phyloP scores from a whole-genome alignment of 2,113 vertebrate species.

The Cavia porcellus region DNA sequence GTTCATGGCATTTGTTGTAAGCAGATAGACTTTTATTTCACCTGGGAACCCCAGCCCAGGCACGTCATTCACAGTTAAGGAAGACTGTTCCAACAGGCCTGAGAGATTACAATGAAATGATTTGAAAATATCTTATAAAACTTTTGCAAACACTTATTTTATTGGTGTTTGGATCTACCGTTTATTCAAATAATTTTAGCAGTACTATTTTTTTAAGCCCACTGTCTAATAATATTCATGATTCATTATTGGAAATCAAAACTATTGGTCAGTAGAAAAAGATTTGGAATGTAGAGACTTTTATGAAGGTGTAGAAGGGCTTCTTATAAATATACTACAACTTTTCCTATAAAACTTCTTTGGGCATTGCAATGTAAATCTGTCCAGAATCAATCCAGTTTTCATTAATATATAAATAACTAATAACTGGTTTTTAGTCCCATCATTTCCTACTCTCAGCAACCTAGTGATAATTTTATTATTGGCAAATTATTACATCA shows the following conservation, averaged over 20 bases:
- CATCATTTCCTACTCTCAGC: constrained; percentile 37
- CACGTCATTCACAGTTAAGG: constrained; percentile 29
- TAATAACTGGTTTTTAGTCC: background rate
- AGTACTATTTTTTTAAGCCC: constrained; percentile 44
- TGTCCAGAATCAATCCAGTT: background rate
- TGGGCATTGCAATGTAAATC: background rate
- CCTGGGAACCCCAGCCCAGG: background rate
- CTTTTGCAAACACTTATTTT: constrained; percentile 29
- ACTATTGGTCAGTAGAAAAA: constrained; percentile 26
- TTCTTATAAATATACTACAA: constrained; percentile 36
- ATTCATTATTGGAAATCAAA: background rate
- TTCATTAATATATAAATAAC: constrained; percentile 44
- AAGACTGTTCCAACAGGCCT: constrained; percentile 38
- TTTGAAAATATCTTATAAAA: constrained; percentile 30
- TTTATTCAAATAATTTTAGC: constrained; percentile 45
- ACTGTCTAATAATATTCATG: constrained; percentile 58
- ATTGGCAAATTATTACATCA: constrained; percentile 59
- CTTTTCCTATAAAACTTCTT: constrained; percentile 58
- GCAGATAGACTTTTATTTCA: background rate
- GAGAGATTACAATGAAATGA: constrained; percentile 55
- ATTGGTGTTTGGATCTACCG: constrained; percentile 49
- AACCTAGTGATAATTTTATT: constrained; percentile 70
- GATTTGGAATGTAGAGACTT: constrained; percentile 24
- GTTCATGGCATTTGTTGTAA: constrained; percentile 63
- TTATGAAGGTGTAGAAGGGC: constrained; percentile 52